Evolutionary conservation across 2,113 vertebrate species (phyloP), one percentile per base, ranked within the genome.

Genomic region (Peromyscus polionotus): DNA sequence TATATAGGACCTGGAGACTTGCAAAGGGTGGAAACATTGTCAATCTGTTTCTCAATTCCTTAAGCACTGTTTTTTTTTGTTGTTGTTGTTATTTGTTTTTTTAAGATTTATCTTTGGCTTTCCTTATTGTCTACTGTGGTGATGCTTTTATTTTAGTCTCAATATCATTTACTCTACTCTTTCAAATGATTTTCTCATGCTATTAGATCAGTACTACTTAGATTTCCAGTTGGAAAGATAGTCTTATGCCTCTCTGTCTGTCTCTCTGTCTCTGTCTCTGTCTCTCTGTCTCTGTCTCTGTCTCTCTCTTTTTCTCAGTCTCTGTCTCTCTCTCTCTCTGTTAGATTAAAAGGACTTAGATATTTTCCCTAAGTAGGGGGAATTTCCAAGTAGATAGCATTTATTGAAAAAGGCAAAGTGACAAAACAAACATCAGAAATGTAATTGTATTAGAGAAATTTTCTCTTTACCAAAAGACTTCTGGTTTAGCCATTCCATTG

Each of bases 71-170:
- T 72, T 51, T 92, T 6, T 80, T 80, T 86, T 59, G 39, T 42
- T 42, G 39, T 57, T 3, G 17, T 95, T n/a, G 45, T 48, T 48
- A 6, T 48, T 48, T 48, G 45, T 48, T 48, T 48, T 48, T 48
- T 75, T 63, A 54, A 14, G 6, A 28, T 5, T 42, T 63, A 28
- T 70, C 2, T 8, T 59, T 67, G 48, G 24, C 1, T 65, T 93
- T 59, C 7, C 3, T 84, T n/a, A 39, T 48, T 87, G 61, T 91
- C 45, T 73, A 2, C 80, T 48, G 0, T 14, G 11, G 2, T 72
- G 9, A 59, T 92, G 51, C 13, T 75, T 91, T 92, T 63, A n/a
- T 96, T 83, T 95, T 73, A 42, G 28, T 75, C 36, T 76, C 72
- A 67, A 36, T 24, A 33, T 90, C 51, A 42, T 85, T 65, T 65